Base-by-base conservation (phyloP, 2,888 invertebrate species). In the Cataglyphis albicans region DNA sequence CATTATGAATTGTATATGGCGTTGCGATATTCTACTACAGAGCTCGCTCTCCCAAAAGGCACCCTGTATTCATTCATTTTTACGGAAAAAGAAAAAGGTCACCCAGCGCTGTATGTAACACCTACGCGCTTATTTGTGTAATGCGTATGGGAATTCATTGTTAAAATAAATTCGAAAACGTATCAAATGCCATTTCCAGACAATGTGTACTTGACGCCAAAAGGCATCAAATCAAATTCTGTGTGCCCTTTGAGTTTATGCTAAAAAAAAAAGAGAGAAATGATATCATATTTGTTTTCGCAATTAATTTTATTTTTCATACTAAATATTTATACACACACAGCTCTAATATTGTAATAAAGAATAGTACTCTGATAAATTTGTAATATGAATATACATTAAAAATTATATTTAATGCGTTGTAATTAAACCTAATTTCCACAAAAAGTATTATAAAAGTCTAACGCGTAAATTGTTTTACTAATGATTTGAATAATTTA, bases 1-100 rank as follows among this genome's bases (percentile, higher is more conserved):
- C 76, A 55, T 70, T 76, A 76, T 41, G 70, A 67, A 67, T 70
- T 70, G 76, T 76, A 9, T 70, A 68, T 32, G 55, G 55, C 70
- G 38, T 41, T 55, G 72, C 18, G 25, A 38, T 76, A 76, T 76
- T 76, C 21, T 25, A 65, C 21, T 38, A 55, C 38, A 25, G 70
- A 44, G 18, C 74, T 68, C 55, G 25, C 35, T 68, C 35, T 68
- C 38, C 55, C 41, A 76, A 76, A 70, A 68, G 76, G 72, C 55
- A 68, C 18, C 41, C 12, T 9, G 6, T 21, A 15, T 21, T 35
- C 25, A 65, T 76, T 57, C 25, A 68, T 55, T 76, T 76, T 67
- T 38, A 55, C n/a, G 55, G 29, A 68, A n/a, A 32, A 25, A 25
- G 48, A 41, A 68, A 68, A 68, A 21, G 41, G n/a, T 76, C 48